Conservation (phyloP, 2,797 vertebrate genomes). For the Kryptopterus vitreolus region DNA sequence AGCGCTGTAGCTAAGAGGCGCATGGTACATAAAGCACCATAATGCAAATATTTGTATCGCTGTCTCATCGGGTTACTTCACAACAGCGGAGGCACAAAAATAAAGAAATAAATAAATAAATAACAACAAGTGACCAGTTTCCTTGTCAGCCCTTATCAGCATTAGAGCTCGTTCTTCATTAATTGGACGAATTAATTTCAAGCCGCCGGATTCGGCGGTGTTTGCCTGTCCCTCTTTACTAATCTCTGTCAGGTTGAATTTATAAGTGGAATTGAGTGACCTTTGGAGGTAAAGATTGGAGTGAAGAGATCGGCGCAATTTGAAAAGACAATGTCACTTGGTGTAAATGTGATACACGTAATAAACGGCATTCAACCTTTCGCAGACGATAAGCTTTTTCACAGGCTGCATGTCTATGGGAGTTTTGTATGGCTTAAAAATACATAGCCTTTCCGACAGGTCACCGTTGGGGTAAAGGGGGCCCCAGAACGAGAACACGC, state of each 20-base stretch:
- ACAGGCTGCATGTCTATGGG: slow-evolving; percentile 66
- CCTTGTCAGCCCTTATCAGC: slow-evolving; percentile 80
- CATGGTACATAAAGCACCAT: slow-evolving; percentile 52
- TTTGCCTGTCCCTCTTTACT: slow-evolving; percentile 88
- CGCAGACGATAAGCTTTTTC: slow-evolving; percentile 76
- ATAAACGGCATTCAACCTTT: slow-evolving; percentile 84
- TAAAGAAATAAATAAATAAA: slow-evolving; percentile 44
- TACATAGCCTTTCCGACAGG: slow-evolving; percentile 48
- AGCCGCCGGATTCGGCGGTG: slow-evolving; percentile 88
- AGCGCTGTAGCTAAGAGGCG: slow-evolving; percentile 17
- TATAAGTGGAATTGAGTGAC: slow-evolving; percentile 94
- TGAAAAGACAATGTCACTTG: slow-evolving; percentile 99
- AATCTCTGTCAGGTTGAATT: slow-evolving; percentile 98
- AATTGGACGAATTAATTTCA: slow-evolving; percentile 97
- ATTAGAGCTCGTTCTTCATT: slow-evolving; percentile 91
- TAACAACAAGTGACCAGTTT: slow-evolving; percentile 72
- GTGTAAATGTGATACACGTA: slow-evolving; percentile 94
- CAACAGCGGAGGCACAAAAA: slow-evolving; percentile 59
- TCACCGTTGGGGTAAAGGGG: slow-evolving; percentile 48
- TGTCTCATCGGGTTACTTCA: slow-evolving; percentile 70
- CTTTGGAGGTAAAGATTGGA: slow-evolving; percentile 92
- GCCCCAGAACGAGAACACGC: slow-evolving; percentile 20
- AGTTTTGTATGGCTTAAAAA: slow-evolving; percentile 60
- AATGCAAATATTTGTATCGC: slow-evolving; percentile 69
- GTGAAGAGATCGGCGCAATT: slow-evolving; percentile 98